Evolutionary conservation across 2,888 invertebrate genomes (phyloP).

Genomic region (Pelosia muscerda): DNA sequence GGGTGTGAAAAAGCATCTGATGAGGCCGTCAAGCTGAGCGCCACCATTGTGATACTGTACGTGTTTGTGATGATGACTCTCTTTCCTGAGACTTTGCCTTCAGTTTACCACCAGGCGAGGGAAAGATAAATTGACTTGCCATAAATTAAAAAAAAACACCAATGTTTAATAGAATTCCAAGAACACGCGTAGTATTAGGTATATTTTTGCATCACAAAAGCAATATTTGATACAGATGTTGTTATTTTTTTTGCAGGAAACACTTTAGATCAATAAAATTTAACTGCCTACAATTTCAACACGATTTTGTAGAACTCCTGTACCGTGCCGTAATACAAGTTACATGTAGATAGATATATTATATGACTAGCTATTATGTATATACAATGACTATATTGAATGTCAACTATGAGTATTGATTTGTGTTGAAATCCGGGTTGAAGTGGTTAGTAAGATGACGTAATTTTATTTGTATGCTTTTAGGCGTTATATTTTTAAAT

Average conservation of each 20-base stretch:
- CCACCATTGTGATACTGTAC: too few relatives aligned
- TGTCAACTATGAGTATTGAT: slow-evolving; percentile 28
- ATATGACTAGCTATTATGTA: not conserved
- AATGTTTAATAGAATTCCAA: not conserved
- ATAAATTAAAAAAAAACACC: too few relatives aligned
- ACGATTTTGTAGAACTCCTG: slow-evolving; percentile 13
- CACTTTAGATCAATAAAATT: slow-evolving; percentile 11
- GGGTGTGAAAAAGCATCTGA: too few relatives aligned
- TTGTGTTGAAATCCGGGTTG: slow-evolving; percentile 38
- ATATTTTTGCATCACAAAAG: not conserved
- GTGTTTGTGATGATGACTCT: too few relatives aligned
- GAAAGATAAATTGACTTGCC: too few relatives aligned
- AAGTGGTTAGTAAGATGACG: slow-evolving; percentile 15
- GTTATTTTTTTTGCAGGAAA: not conserved
- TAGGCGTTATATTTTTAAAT: not conserved
- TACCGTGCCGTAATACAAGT: not conserved
- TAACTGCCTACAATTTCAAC: slow-evolving; percentile 14
- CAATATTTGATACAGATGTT: slow-evolving; percentile 4
- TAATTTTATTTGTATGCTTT: slow-evolving; percentile 10
- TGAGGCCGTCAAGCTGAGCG: too few relatives aligned
- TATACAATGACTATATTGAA: slow-evolving; percentile 26
- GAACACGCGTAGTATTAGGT: not conserved
- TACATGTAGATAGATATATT: slow-evolving; percentile 4
- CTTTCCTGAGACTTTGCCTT: too few relatives aligned
- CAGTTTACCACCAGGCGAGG: too few relatives aligned